Base-by-base conservation (phyloP, 1,140 invertebrate genomes). In the Chrysoperla carnea region DNA sequence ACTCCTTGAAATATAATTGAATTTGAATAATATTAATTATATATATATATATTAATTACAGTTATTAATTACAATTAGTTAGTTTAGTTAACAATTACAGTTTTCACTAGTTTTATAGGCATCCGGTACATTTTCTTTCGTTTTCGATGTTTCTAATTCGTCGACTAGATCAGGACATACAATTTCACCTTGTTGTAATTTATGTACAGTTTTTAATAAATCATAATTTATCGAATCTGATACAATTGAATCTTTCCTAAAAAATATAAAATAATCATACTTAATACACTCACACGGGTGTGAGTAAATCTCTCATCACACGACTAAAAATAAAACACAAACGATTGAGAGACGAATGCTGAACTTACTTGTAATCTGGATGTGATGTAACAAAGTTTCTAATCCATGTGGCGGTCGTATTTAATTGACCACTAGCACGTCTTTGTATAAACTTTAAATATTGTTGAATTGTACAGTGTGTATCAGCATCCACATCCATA, bases 401-500 rank as follows among this genome's bases (percentile, higher is more conserved):
- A 48, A 98, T 82, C 89, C 91, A 99, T 23, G 78, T 68, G 33
- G 90, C 90, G 48, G 87, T 88, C 35, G 91, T 96, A 49, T 76
- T 64, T 11, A 86, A 68, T 55, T 85, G 78, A 48, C 91, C 90
- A 48, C 83, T 80, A 7, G 93, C 92, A 52, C 92, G 70, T 48
- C 77, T 72, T 57, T 89, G 78, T 57, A 99, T 98, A 36, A 99
- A 75, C 56, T 85, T 88, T 39, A 99, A 72, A 67, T 99, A 99
- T 63, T 96, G 87, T 61, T 89, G 82, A 50, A 99, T 86, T 5
- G 91, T 94, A 64, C 93, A 98, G 56, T 92, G 85, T 17, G 89
- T 94, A 60, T 95, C 91, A 6, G 91, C 86, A 67, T 97, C 93
- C 37, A 95, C 81, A 60, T 97, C 91, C 76, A 96, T 88, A 38